phyloP scores from a whole-genome alignment of 2,113 vertebrate species.

The Zingel zingel region DNA sequence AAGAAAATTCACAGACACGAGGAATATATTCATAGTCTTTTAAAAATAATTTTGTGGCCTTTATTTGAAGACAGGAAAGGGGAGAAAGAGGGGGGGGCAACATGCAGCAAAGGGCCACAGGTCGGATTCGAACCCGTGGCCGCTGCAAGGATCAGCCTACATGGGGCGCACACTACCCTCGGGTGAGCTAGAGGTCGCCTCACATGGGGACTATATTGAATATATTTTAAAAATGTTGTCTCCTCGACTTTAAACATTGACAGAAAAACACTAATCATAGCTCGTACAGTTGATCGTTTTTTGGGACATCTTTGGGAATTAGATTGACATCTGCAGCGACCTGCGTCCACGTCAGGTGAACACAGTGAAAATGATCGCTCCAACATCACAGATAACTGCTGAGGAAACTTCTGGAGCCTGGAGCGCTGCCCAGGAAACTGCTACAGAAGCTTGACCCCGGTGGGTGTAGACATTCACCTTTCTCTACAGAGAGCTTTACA shows the following conservation, averaged over 20 bases:
- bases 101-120: too few relatives aligned
- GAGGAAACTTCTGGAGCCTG: constrained; percentile 23
- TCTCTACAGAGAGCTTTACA: constrained; percentile 4
- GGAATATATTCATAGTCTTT: too few relatives aligned
- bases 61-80: too few relatives aligned
- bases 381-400: background rate
- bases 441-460: constrained; percentile 37
- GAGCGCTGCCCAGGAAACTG: constrained; percentile 41
- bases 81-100: too few relatives aligned
- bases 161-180: too few relatives aligned
- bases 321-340: background rate
- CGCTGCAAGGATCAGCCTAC: too few relatives aligned
- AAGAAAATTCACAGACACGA: too few relatives aligned
- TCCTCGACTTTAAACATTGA: background rate
- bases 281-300: background rate
- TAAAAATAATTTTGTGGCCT: too few relatives aligned
- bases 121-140: too few relatives aligned
- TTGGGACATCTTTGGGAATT: background rate
- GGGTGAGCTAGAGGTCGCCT: too few relatives aligned
- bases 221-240: too few relatives aligned
- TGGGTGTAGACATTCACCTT: constrained; percentile 51
- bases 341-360: background rate
- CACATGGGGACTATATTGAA: too few relatives aligned
- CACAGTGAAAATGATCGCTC: background rate
- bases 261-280: background rate